Evolutionary conservation across 2,113 vertebrate genomes (phyloP).

Genomic region (Forbesichthys papilliferus): DNA sequence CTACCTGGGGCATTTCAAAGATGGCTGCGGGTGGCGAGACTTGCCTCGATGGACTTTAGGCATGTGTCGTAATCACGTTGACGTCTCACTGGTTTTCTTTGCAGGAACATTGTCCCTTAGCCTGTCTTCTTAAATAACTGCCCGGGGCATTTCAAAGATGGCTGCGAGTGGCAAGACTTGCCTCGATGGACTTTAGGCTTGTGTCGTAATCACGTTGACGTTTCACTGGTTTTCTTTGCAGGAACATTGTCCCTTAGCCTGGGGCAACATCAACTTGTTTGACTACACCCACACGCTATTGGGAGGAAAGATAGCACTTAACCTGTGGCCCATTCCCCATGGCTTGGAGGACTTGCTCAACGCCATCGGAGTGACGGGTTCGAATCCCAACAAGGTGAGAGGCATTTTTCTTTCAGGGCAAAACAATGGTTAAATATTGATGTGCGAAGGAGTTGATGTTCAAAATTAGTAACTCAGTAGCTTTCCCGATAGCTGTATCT

Average conservation of each 20-base stretch:
- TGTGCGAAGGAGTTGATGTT: neutral
- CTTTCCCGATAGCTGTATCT: neutral
- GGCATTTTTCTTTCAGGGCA: neutral
- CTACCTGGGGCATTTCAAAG: too few species aligned
- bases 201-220: conserved; percentile 4
- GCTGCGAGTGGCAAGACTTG: too few species aligned
- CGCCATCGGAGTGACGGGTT: conserved; percentile 95
- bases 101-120: conserved; percentile 96
- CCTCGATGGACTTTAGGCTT: too few species aligned
- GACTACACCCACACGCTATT: conserved; percentile 98
- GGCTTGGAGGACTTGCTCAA: conserved; percentile 96
- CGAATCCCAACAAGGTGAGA: conserved; percentile 95
- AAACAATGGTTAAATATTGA: neutral
- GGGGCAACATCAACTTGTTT: conserved; percentile 99
- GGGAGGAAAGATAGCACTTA: conserved; percentile 97
- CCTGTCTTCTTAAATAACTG: conserved; percentile 57
- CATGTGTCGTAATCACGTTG: neutral
- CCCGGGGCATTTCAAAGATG: too few species aligned
- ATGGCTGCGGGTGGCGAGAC: too few species aligned
- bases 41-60: too few species aligned
- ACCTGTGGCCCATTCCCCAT: conserved; percentile 97
- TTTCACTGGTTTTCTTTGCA: conserved; percentile 54
- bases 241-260: conserved; percentile 97
- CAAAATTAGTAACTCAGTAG: neutral
- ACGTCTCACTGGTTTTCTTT: conserved; percentile 27